Evolutionary conservation across 2,113 vertebrate species (phyloP).

Genomic region (Isichthys henryi): DNA sequence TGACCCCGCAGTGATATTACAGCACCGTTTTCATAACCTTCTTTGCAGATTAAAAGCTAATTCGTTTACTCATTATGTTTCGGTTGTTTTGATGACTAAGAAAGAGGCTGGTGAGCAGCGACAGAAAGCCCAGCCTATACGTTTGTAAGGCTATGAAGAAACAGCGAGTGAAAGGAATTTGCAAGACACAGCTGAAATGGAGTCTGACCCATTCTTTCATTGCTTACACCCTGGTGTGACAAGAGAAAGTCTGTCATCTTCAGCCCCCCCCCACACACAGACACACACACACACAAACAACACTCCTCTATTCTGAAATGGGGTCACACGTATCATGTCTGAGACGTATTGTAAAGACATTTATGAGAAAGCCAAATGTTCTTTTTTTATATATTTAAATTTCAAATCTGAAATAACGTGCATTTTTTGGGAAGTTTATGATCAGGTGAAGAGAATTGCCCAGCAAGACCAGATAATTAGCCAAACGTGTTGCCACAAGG

Average conservation of each 20-base stretch:
- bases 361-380: background rate
- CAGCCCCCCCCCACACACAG: background rate
- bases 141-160: background rate
- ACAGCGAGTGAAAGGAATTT: background rate
- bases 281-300: background rate
- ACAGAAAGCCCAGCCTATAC: background rate
- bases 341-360: background rate
- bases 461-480: background rate
- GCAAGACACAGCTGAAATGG: background rate
- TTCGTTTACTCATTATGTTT: background rate
- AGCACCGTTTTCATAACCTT: background rate
- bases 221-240: background rate
- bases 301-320: background rate
- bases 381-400: background rate
- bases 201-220: conserved; percentile 5
- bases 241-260: background rate
- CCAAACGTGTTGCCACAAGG: background rate
- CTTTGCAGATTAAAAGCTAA: background rate
- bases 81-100: background rate
- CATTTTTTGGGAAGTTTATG: background rate
- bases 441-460: background rate
- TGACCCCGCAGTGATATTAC: background rate
- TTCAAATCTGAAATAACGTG: background rate
- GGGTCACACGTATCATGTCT: background rate
- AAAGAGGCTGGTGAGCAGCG: background rate